Percentiles rank a stretch among this genome's conserved stretches.
Evolutionary conservation across 2,888 invertebrate species (phyloP).

Genomic region (Leptarthrus brevirostris): DNA sequence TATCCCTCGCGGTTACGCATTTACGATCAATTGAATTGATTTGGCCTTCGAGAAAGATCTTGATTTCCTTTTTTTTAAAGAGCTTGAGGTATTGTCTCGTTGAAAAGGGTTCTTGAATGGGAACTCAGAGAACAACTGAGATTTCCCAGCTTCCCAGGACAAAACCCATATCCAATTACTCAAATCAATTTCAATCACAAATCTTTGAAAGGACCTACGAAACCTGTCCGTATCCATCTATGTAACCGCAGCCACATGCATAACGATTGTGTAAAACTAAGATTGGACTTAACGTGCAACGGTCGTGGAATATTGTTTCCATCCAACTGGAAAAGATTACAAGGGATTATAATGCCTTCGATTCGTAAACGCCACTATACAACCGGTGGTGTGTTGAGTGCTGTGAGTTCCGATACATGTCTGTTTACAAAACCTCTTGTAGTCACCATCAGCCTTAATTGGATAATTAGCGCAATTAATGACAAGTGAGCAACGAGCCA

Average conservation of each 20-base stretch:
- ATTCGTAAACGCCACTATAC: background rate
- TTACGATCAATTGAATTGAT: no score
- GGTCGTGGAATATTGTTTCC: background rate
- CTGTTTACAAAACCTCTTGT: constrained; percentile 43
- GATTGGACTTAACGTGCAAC: background rate
- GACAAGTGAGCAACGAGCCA: constrained; percentile 21
- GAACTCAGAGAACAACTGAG: no score
- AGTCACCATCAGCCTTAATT: constrained; percentile 40
- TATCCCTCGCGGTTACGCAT: no score
- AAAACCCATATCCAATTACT: no score
- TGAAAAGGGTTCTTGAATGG: no score
- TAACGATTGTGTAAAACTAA: background rate
- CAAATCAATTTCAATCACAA: background rate
- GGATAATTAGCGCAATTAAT: constrained; percentile 48
- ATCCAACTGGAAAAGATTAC: background rate
- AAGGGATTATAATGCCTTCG: background rate
- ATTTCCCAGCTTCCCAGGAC: no score
- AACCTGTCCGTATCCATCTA: background rate
- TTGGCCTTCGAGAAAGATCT: no score
- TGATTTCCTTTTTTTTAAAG: no score
- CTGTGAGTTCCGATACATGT: constrained; percentile 16
- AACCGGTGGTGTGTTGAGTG: background rate
- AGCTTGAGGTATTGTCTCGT: no score
- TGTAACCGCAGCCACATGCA: constrained; percentile 3
- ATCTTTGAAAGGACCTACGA: background rate